Base-by-base conservation (phyloP, 2,888 invertebrate species). In the Agrochola litura region DNA sequence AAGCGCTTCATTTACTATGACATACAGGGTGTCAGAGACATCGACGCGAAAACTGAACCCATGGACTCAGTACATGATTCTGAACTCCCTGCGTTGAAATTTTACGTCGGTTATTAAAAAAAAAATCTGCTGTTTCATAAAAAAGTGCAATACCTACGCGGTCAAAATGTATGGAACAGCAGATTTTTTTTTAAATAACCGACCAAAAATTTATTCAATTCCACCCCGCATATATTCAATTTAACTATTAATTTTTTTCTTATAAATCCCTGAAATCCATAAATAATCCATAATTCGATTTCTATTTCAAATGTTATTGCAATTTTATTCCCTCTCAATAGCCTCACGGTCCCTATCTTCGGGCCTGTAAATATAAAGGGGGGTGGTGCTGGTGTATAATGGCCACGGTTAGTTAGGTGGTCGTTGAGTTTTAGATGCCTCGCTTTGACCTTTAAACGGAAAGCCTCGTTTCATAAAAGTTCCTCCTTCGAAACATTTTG, bases 391-490 rank as follows among this genome's bases (percentile, higher is more conserved):
- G 82, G 78, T 78, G 79, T 89, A 86, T 89, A 89, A 87, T 87
- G 83, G 81, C 82, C 73, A 84, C 81, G 86, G 87, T 87, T 87
- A 87, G 90, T 84, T 85, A 89, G 85, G 85, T 86, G 89, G 83
- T 86, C 88, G 84, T 91, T 89, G 79, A 89, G 88, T 90, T 92
- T 91, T 87, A 89, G 86, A 76, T 75, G 83, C 82, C 73, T 76
- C 81, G 83, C 80, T 86, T 80, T 85, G 88, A 88, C 90, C 91
- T 90, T 87, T 89, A 86, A 88, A 88, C 83, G 86, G 84, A 85
- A 81, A 79, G 63, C 80, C 77, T 73, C 82, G 84, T 85, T 89
- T 88, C 83, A 79, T 77, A 90, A 88, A 87, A 85, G 77, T 88
- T 82, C 77, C 72, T 78, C 77, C 72, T 86, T 83, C 84, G 75